Percentiles rank a stretch among this genome's conserved stretches.
Evolutionary conservation across 2,888 invertebrate genomes (phyloP).

Genomic region (Dolichomitus sp.): DNA sequence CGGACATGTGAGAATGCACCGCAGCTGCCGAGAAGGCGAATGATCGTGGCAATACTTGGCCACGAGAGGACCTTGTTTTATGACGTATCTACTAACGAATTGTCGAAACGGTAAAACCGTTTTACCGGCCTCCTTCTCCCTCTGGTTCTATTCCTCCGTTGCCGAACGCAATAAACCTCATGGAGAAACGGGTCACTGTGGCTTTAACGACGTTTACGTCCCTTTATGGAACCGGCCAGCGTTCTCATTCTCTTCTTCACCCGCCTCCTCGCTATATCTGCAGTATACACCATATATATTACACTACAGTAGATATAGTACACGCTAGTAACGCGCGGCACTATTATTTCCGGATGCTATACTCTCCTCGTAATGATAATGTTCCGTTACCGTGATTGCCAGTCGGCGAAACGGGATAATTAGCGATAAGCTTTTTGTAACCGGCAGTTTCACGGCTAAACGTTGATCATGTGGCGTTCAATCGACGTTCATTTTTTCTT

Average conservation of each 20-base stretch:
- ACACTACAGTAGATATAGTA: slow-evolving; percentile 24
- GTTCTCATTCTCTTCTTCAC: slow-evolving; percentile 62
- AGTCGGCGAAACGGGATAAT: slow-evolving; percentile 66
- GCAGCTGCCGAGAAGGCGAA: background rate
- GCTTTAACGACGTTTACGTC: slow-evolving; percentile 70
- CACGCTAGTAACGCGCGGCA: slow-evolving; percentile 20
- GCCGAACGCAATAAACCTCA: slow-evolving; percentile 63
- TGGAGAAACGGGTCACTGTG: slow-evolving; percentile 65
- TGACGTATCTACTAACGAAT: slow-evolving; percentile 56
- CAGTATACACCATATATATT: slow-evolving; percentile 14
- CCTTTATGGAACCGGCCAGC: slow-evolving; percentile 68
- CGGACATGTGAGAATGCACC: slow-evolving; percentile 4
- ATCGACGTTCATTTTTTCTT: background rate
- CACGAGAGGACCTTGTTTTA: background rate
- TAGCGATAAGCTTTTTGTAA: slow-evolving; percentile 56
- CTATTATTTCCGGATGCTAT: slow-evolving; percentile 76
- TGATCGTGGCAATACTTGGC: background rate
- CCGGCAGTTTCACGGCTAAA: slow-evolving; percentile 27
- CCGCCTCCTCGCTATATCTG: slow-evolving; percentile 17
- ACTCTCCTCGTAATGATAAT: slow-evolving; percentile 67
- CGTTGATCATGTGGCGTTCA: slow-evolving; percentile 25
- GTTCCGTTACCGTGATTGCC: slow-evolving; percentile 68
- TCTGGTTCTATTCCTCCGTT: slow-evolving; percentile 33
- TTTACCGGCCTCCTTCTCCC: slow-evolving; percentile 37
- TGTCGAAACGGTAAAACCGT: slow-evolving; percentile 64